Conservation (phyloP, 2,113 vertebrate species). For the Centrocercus urophasianus region DNA sequence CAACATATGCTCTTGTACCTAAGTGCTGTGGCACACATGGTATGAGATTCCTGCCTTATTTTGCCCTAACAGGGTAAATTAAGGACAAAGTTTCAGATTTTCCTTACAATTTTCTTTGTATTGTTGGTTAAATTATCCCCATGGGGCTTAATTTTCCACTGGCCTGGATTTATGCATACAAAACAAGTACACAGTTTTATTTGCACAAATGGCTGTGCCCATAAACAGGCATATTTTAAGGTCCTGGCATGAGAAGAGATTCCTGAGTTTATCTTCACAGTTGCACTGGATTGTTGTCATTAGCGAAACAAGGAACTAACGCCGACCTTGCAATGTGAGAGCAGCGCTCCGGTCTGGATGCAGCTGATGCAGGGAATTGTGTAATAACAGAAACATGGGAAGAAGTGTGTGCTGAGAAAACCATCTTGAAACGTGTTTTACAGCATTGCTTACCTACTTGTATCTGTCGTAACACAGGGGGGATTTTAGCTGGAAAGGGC, state of each 20-base stretch:
- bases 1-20: slow-evolving; percentile 2
- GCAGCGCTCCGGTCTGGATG: background rate
- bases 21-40: background rate
- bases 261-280: background rate
- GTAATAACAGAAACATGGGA: background rate
- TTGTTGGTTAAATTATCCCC: slow-evolving; percentile 40
- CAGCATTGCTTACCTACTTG: background rate
- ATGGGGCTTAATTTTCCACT: slow-evolving; percentile 49
- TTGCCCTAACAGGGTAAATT: slow-evolving; percentile 10
- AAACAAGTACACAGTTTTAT: background rate
- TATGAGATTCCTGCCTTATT: background rate
- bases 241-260: background rate
- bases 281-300: background rate
- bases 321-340: background rate
- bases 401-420: background rate
- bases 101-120: slow-evolving; percentile 18
- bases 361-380: background rate
- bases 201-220: background rate
- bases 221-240: slow-evolving; percentile 6
- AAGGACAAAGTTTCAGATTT: slow-evolving; percentile 62
- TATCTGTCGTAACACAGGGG: background rate
- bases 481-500: background rate
- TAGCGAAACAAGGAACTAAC: background rate
- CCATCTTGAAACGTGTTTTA: background rate
- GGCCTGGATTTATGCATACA: background rate